Percentiles rank a stretch among this genome's conserved stretches.
These are phyloP conservation scores for Cerastis rubricosa DNA, from an alignment of 2,888 invertebrate genomes.

Conservation along the genomic window DNA sequence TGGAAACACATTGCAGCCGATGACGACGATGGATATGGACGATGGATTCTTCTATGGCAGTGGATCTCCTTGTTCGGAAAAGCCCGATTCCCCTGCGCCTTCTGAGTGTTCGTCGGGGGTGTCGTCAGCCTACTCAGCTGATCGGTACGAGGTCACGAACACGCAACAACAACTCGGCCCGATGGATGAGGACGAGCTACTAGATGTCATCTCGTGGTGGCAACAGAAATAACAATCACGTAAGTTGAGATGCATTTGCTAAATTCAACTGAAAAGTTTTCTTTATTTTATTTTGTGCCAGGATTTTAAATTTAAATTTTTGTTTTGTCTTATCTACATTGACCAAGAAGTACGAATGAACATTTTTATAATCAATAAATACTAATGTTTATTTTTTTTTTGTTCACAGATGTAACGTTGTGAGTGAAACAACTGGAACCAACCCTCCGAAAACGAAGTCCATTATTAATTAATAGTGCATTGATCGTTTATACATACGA, in stretches of 20 bases:
- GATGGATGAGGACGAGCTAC: constrained; percentile 96
- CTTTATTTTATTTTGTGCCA: background rate
- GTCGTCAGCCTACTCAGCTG: constrained; percentile 87
- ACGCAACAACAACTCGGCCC: constrained; percentile 92
- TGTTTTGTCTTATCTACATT: background rate
- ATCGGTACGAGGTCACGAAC: constrained; percentile 84
- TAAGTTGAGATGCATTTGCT: constrained; percentile 72
- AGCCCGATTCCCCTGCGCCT: constrained; percentile 94
- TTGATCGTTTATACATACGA: constrained; percentile 84
- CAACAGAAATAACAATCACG: constrained; percentile 92
- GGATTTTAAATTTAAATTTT: background rate
- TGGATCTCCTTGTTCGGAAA: constrained; percentile 92
- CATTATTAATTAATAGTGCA: constrained; percentile 80
- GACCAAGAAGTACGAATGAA: too few species aligned
- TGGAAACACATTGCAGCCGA: constrained; percentile 80
- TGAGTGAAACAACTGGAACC: constrained; percentile 77
- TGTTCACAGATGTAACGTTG: constrained; percentile 79
- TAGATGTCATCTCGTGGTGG: constrained; percentile 96
- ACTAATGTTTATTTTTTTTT: constrained; percentile 71
- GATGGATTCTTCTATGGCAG: constrained; percentile 88
- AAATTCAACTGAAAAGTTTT: background rate
- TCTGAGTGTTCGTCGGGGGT: constrained; percentile 92
- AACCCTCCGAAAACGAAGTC: constrained; percentile 86
- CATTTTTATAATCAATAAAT: background rate
- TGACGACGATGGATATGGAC: constrained; percentile 88